Conservation (phyloP, 92 coral and sea anemone genomes). For the Palythoa grandis region DNA sequence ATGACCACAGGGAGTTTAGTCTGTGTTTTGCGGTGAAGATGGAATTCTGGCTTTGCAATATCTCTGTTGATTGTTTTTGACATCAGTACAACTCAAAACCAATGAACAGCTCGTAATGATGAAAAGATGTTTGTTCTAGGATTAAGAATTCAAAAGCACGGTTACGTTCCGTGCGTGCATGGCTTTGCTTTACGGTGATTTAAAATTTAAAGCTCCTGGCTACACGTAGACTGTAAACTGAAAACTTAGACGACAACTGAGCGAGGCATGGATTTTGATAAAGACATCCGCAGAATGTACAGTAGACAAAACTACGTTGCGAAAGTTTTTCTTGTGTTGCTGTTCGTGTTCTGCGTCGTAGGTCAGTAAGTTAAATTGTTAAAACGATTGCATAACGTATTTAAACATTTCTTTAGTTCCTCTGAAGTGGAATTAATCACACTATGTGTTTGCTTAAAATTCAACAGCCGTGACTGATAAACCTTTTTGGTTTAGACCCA, state of each 20-base stretch:
- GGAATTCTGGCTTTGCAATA: background rate
- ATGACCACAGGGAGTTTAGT: background rate
- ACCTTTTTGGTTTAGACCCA: too few relatives aligned
- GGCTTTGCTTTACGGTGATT: too few relatives aligned
- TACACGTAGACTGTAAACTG: too few relatives aligned
- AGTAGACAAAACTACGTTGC: slow-evolving; percentile 24
- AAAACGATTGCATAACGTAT: too few relatives aligned
- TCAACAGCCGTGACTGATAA: too few relatives aligned
- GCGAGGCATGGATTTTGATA: slow-evolving; percentile 19
- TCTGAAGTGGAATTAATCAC: too few relatives aligned
- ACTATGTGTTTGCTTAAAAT: too few relatives aligned
- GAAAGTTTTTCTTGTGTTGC: slow-evolving; percentile 18
- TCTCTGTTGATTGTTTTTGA: background rate
- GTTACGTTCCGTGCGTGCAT: too few relatives aligned
- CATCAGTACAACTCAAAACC: background rate
- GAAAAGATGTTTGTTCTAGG: background rate
- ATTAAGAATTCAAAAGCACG: background rate
- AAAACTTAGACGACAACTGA: too few relatives aligned
- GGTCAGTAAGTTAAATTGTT: background rate
- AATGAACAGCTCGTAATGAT: background rate
- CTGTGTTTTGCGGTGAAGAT: background rate
- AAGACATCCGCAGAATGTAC: slow-evolving; percentile 26
- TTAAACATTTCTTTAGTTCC: too few relatives aligned
- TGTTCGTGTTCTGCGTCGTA: slow-evolving; percentile 34
- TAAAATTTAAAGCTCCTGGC: too few relatives aligned